A percentile compares a stretch with the other conserved stretches of the same genome.
These are phyloP conservation scores for Chymomyza fuscimana DNA, from an alignment of 2,888 invertebrate genomes.

Conservation along the genomic window DNA sequence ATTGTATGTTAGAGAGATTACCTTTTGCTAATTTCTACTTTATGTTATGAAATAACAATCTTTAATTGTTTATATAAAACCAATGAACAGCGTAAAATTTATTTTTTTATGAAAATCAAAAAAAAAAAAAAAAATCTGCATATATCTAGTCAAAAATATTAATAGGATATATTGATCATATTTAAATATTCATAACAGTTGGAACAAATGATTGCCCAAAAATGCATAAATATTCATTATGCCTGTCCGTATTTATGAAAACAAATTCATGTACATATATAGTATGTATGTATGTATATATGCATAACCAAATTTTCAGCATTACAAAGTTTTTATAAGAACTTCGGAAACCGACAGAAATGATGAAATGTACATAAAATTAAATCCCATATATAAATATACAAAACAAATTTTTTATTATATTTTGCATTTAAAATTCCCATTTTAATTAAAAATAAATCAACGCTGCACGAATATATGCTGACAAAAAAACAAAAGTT, in stretches of 20 bases:
- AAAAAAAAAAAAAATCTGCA: neutral
- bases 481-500: too few relatives aligned
- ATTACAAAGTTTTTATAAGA: neutral
- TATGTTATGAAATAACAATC: too few relatives aligned
- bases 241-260: too few relatives aligned
- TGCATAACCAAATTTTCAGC: neutral
- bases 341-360: neutral
- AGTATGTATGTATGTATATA: neutral
- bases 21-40: neutral
- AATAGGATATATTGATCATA: neutral
- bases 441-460: neutral
- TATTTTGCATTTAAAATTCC: too few relatives aligned
- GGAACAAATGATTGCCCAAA: neutral
- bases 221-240: neutral
- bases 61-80: neutral
- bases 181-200: neutral
- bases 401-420: neutral
- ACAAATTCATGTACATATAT: neutral
- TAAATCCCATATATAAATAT: neutral
- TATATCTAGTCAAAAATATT: neutral
- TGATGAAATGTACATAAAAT: neutral
- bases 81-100: neutral
- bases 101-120: neutral
- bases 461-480: too few relatives aligned
- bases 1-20: slow-evolving; percentile 51